These are phyloP conservation scores for Naso thynnoides DNA, from an alignment of 2,797 vertebrate genomes.

Conservation along the genomic window DNA sequence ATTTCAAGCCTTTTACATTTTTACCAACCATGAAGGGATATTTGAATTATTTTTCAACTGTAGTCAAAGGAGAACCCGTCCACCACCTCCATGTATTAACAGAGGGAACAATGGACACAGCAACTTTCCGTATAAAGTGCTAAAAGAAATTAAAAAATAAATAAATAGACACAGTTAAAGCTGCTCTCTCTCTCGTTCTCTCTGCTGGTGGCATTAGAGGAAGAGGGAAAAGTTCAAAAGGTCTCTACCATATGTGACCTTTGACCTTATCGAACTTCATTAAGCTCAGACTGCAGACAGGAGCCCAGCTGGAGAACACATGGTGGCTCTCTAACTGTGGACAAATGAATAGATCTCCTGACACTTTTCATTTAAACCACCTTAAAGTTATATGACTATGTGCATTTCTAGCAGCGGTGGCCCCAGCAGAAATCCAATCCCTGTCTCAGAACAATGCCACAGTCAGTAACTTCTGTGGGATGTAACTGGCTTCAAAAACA, in stretches of 20 bases:
- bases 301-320: slow-evolving; percentile 34
- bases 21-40: background rate
- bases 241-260: slow-evolving; percentile 41
- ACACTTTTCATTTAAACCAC: slow-evolving; percentile 6
- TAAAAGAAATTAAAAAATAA: background rate
- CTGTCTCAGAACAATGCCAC: background rate
- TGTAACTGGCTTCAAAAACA: background rate
- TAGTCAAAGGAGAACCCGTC: background rate
- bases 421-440: slow-evolving; percentile 5
- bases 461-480: too few relatives aligned
- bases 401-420: background rate
- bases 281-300: slow-evolving; percentile 31
- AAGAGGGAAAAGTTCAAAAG: slow-evolving; percentile 23
- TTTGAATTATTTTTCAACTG: slow-evolving; percentile 1
- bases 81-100: slow-evolving; percentile 5
- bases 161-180: slow-evolving; percentile 27
- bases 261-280: slow-evolving; percentile 59
- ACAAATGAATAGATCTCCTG: slow-evolving; percentile 13
- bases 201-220: slow-evolving; percentile 34
- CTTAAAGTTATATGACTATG: background rate
- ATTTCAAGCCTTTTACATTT: background rate
- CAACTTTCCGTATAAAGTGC: background rate
- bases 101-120: background rate
- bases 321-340: background rate
- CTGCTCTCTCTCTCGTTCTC: background rate